Evolutionary conservation across 1,140 invertebrate species (phyloP), one percentile per base, ranked within the genome.

Genomic region (Ptiloglossa arizonensis): DNA sequence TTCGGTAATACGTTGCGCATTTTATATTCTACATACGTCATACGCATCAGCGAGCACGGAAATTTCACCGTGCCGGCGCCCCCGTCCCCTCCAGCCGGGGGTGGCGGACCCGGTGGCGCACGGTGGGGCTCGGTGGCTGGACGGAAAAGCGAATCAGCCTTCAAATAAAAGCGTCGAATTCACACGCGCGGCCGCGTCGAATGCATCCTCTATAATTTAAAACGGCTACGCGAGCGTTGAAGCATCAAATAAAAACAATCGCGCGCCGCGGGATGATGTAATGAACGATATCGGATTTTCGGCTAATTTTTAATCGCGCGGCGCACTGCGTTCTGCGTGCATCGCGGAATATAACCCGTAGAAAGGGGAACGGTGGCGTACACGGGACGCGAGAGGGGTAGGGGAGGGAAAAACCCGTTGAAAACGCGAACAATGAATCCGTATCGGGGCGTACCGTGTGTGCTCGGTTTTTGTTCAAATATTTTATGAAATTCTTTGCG

Each of bases 1-100:
- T 84, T 83, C 82, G 60, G 79, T 84, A 85, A 85, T 86, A 86
- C 83, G 83, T 85, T 85, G 83, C 72, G 83, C 83, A 81, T 86
- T 86, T 86, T 85, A 86, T 86, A 84, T 85, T 86, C 83, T 71
- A 66, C 79, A 81, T 82, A 86, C 83, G 83, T 86, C 83, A 86
- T 81, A 86, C 79, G 83, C 83, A 82, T 82, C 83, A 67, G 22
- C 63, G 74, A 67, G 64, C 64, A 69, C 71, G 83, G 82, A 85
- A 85, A 85, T 85, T 82, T 85, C 70, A 60, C 54, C 57, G 22
- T n/a, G 22, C n/a, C n/a, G 64, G 41, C 64, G 32, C 29, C 41
- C 41, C 41, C 41, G 41, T 11, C 41, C 5, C 8, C 8, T n/a
- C 32, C 50, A 13, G 38, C 54, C 54, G 48, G 35, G 32, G 29